Evolutionary conservation across 2,797 vertebrate genomes (phyloP), one percentile per base, ranked within the genome.

Genomic region (Labeo calbasu): DNA sequence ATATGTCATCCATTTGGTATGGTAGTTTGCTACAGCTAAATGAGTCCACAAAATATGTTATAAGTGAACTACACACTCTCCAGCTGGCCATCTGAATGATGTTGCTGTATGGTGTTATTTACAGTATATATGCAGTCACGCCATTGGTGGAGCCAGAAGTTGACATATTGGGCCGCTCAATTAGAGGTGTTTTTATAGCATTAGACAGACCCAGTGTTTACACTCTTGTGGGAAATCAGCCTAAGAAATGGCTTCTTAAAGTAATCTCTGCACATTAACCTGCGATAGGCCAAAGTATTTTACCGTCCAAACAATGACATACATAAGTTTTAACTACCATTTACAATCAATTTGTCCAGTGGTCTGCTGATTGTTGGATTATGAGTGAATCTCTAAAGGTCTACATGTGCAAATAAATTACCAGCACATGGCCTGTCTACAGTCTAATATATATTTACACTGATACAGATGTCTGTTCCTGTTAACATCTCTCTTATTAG

Each of bases 391-490:
- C 19, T 75, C 36, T 76, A 23, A 21, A 73, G 53, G 76, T 40
- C 69, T 71, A 59, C 69, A 68, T 79, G 63, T 79, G 53, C 61
- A 55, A 69, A 71, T 59, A 5, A 46, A 4, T 69, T 46, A 80
- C 50, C 79, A 40, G 21, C 77, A 53, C 77, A 57, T 69, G 65
- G 51, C 48, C 66, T 14, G 57, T 66, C 25, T 21, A 53, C 69
- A 76, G 2, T 79, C 71, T 57, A 19, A 83, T 11, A 79, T 79
- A 70, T 53, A 70, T 79, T 70, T 83, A 83, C 48, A 21, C 36
- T 80, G n/a, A 69, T 79, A 32, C 82, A 81, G 28, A 86, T 69
- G 59, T 43, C 77, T 48, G 69, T 72, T 68, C 46, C 61, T 79
- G 23, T 43, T 32, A 73, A 59, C 8, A 7, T 84, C 7, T 77